A percentile compares a stretch with the other conserved stretches of the same genome.
These are phyloP conservation scores for Yasuhikotakia modesta DNA, from an alignment of 2,797 vertebrate genomes.

Conservation along the genomic window DNA sequence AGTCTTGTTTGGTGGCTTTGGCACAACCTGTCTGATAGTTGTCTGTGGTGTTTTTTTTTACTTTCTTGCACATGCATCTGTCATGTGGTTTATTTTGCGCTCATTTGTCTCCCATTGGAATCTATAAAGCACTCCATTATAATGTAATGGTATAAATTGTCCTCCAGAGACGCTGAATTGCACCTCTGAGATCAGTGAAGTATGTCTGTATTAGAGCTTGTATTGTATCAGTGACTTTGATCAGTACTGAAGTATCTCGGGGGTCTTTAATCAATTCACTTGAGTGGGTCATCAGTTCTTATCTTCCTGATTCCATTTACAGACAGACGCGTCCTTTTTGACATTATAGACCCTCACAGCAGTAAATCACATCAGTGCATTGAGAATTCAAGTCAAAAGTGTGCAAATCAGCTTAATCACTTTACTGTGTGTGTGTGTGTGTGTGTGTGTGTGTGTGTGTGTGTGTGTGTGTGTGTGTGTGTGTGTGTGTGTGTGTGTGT, in stretches of 20 bases:
- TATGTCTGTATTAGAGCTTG: background rate
- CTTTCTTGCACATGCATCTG: background rate
- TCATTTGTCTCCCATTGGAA: background rate
- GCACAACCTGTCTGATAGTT: conserved; percentile 31
- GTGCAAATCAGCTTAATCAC: background rate
- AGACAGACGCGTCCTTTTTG: background rate
- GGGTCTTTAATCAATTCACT: too few relatives aligned
- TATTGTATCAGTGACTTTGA: background rate
- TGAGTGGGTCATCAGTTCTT: too few relatives aligned
- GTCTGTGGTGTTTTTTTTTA: background rate
- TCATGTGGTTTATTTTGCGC: background rate
- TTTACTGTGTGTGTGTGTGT: conserved; percentile 24
- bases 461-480: too few relatives aligned
- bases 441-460: conserved; percentile 4
- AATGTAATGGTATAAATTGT: conserved; percentile 14
- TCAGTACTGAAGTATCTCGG: background rate
- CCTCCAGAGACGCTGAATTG: conserved; percentile 4
- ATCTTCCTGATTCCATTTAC: background rate
- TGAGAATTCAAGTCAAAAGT: background rate
- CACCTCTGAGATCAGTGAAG: conserved; percentile 3
- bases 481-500: too few relatives aligned
- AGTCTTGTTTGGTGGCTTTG: conserved; percentile 3
- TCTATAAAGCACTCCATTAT: conserved; percentile 18
- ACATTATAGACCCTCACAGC: conserved; percentile 13
- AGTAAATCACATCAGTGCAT: conserved; percentile 13